Base-by-base conservation (phyloP, 2,113 vertebrate species). In the Camelus dromedarius region DNA sequence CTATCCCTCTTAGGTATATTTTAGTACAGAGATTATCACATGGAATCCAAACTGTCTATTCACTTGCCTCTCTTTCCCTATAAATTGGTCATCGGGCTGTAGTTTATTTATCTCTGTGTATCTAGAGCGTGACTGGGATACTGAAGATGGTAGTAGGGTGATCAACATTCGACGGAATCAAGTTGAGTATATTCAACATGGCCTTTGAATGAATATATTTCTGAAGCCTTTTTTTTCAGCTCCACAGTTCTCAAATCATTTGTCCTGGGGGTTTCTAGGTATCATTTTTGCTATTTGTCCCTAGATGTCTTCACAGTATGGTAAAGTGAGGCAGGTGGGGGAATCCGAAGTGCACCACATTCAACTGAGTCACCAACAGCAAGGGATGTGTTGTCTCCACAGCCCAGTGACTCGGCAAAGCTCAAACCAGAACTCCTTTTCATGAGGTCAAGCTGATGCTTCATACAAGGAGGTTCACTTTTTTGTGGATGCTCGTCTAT, bases 71-170 rank as follows among this genome's bases (percentile, higher is more conserved):
- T 94, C 22, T 66, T 60, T 75, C 92, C 19, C 42, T 75, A 52
- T 58, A 81, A 48, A 13, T 1, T 85, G 24, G 22, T 13, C 8
- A 82, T 46, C 32, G 28, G 20, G 30, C 30, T 94, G 12, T 84
- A 64, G 87, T 95, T 95, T 64, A 83, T 72, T 91, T 69, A 46
- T 76, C 18, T 87, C 66, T 93, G 38, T 93, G 19, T 22, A 32
- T 83, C 30, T 28, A 88, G 73, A 85, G 30, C 10, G 87, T 97
- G 60, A 58, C 13, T 35, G 20, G 24, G 24, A 93, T 38, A 67
- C 14, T 54, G 9, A 81, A 75, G 18, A 18, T 30, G 60, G 12
- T 28, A 69, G 20, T 14, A 28, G n/a, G 22, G 48, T 3, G 20
- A 35, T 75, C 8, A 22, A 26, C 60, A 14, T 84, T 84, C 67